phyloP scores from a whole-genome alignment of 2,797 vertebrate species.

The Mionectes olivaceus region DNA sequence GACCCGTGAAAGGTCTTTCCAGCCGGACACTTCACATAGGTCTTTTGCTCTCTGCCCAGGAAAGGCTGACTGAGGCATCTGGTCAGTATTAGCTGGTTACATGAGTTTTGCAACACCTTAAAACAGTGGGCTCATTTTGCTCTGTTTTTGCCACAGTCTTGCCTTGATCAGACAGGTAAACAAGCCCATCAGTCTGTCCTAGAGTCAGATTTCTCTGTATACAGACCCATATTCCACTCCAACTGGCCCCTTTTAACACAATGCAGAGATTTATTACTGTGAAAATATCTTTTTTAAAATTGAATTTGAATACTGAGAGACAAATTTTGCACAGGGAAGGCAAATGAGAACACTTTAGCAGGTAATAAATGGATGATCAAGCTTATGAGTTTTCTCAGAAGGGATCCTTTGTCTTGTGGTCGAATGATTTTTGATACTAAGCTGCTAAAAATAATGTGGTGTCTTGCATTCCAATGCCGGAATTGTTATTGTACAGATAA shows the following conservation, averaged over 20 bases:
- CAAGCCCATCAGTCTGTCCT: background rate
- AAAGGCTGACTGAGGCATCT: background rate
- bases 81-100: background rate
- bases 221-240: background rate
- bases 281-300: background rate
- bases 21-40: background rate
- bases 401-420: background rate
- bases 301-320: background rate
- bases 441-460: conserved; percentile 15
- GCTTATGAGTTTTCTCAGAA: background rate
- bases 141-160: background rate
- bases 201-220: background rate
- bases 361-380: background rate
- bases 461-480: background rate
- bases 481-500: conserved; percentile 12
- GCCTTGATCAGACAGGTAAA: background rate
- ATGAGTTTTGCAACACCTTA: background rate
- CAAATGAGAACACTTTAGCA: background rate
- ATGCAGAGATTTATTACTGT: background rate
- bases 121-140: background rate
- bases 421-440: background rate
- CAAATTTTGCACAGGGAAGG: background rate
- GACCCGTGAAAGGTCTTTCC: background rate
- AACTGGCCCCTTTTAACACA: background rate
- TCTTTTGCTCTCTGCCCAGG: background rate